Evolutionary conservation across 1,140 invertebrate genomes (phyloP), one percentile per base, ranked within the genome.

Genomic region (Onthophagus taurus): DNA sequence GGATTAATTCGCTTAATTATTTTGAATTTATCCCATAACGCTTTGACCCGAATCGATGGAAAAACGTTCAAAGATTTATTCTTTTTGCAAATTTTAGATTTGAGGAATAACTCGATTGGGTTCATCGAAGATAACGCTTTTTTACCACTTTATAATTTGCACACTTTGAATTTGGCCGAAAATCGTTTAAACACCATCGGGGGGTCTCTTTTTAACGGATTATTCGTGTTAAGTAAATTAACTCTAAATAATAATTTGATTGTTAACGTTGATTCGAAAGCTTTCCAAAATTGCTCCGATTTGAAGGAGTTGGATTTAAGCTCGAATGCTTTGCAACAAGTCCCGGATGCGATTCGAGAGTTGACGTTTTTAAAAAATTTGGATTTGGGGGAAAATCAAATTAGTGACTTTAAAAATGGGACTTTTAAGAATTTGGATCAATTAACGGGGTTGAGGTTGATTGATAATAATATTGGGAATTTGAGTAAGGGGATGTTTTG

Each of bases 241-340:
- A 87, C 82, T 7, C 67, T 92, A 1, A 89, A 89, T 55, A 84
- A 85, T 49, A 93, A 93, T 69, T 68, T 81, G 42, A 77, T 94
- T 11, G 76, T 79, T n/a, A 78, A 70, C 48, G 75, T 93, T 45
- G 84, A 90, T 61, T 68, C 75, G 8, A 78, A 84, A 51, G 82
- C 90, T n/a, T 93, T 93, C 57, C 80, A 79, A 65, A 96, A 91
- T 66, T 86, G 86, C 57, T 89, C 86, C 3, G 85, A 85, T 52
- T 68, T 94, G n/a, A 88, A 88, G 65, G 88, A 92, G 55, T 67
- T 97, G 2, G 87, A 91, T 68, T 69, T 95, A 16, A 85, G 87
- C 57, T 81, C 84, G 12, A 96, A 96, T 68, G 76, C 81, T 49
- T 64, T 95, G 35, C 70, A 76, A 35, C 71, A 78, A 34, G 80